Conservation (phyloP, 2,113 vertebrate species). For the Empidonax alnorum region DNA sequence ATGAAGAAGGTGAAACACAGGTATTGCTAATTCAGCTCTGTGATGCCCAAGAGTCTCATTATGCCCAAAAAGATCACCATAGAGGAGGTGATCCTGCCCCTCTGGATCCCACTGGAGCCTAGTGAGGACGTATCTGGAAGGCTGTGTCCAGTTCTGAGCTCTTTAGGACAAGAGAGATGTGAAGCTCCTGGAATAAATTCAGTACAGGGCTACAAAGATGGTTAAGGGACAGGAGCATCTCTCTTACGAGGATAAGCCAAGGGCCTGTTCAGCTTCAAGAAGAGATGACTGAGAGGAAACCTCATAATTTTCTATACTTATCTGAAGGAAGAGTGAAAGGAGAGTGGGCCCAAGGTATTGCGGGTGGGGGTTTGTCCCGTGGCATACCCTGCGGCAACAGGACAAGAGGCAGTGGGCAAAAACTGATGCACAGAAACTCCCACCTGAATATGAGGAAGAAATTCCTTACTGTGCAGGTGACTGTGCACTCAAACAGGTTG, state of each 20-base stretch:
- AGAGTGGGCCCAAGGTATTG: too few species aligned
- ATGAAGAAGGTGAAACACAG: not conserved
- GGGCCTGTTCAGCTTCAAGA: rapidly evolving
- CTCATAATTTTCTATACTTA: rapidly evolving
- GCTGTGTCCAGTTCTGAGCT: not conserved
- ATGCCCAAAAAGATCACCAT: not conserved
- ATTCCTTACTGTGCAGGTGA: not conserved
- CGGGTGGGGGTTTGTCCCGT: too few species aligned
- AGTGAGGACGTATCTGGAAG: not conserved
- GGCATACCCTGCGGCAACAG: not conserved
- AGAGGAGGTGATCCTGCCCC: not conserved
- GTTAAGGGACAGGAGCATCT: not conserved
- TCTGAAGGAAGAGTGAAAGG: not conserved
- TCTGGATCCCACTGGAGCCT: rapidly evolving
- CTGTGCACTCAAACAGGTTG: rapidly evolving
- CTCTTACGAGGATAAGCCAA: not conserved
- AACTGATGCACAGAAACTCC: not conserved
- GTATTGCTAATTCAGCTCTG: not conserved
- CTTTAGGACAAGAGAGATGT: not conserved
- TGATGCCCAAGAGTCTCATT: not conserved
- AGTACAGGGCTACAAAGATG: not conserved
- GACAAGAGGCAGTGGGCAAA: not conserved
- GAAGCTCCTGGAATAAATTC: not conserved
- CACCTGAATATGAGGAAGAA: not conserved
- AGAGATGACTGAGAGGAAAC: not conserved